These are phyloP conservation scores for Chondrosia reniformis DNA, from an alignment of 37 sponge, comb jelly and placozoan genomes.

Conservation along the genomic window DNA sequence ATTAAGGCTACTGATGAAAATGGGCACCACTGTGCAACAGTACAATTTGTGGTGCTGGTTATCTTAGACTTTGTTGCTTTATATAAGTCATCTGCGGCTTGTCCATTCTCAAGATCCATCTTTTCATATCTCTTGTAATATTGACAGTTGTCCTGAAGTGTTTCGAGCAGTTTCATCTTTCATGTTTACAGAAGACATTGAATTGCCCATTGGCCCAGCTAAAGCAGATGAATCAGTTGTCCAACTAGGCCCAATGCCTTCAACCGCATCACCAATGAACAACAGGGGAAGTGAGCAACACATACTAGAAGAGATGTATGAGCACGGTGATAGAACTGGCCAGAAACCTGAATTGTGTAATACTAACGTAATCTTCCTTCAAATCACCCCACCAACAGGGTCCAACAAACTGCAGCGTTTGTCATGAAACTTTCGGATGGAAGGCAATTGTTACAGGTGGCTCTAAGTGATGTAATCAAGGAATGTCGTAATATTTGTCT, in stretches of 20 bases:
- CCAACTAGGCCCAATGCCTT: not conserved
- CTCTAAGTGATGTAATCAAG: slow-evolving; percentile 3
- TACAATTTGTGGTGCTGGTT: slow-evolving; percentile 1
- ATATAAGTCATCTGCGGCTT: slow-evolving; percentile 34
- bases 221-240: not conserved
- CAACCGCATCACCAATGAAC: not conserved
- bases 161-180: slow-evolving; percentile 22
- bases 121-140: slow-evolving; percentile 23
- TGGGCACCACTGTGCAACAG: no score
- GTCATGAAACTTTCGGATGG: slow-evolving; percentile 13
- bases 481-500: not conserved
- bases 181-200: slow-evolving; percentile 35
- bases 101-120: slow-evolving; percentile 32
- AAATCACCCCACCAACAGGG: not conserved
- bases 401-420: slow-evolving; percentile 12
- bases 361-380: not conserved
- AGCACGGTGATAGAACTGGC: not conserved
- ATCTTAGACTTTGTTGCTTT: not conserved
- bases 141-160: slow-evolving; percentile 14
- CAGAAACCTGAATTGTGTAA: no score
- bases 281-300: not conserved
- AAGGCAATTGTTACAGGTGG: slow-evolving; percentile 18
- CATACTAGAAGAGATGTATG: not conserved
- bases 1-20: not conserved
- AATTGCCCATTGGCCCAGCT: not conserved